These are phyloP conservation scores for Ramphastos sulfuratus DNA, from an alignment of 2,113 vertebrate species.

Conservation along the genomic window DNA sequence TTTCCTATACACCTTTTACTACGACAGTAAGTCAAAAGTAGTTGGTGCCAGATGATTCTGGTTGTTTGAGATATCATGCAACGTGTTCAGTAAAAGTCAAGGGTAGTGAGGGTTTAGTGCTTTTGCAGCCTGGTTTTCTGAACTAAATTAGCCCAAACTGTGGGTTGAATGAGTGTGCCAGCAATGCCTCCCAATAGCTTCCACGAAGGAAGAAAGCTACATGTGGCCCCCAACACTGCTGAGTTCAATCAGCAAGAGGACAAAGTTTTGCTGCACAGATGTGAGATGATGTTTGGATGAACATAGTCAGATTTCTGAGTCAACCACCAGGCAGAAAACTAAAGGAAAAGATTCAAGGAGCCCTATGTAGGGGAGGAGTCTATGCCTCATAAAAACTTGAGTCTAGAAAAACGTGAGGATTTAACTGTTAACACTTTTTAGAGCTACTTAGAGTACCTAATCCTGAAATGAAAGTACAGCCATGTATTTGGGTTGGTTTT, in stretches of 20 bases:
- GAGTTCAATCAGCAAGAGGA: accelerated
- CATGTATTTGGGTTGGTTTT: neutral
- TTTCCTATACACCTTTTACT: constrained; percentile 19
- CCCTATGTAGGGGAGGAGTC: neutral
- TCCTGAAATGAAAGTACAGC: neutral
- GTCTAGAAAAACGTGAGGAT: neutral
- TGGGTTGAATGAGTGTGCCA: neutral
- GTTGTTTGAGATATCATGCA: constrained; percentile 2
- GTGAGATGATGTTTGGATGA: accelerated
- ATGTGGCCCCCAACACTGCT: accelerated
- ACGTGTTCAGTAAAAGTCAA: neutral
- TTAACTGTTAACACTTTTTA: neutral
- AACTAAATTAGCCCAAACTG: neutral
- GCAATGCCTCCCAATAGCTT: neutral
- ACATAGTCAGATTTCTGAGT: neutral
- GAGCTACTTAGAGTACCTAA: neutral
- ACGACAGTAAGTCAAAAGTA: constrained; percentile 37
- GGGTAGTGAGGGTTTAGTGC: neutral
- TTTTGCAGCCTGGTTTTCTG: neutral
- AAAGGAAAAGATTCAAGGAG: neutral
- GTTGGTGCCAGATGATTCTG: constrained; percentile 24
- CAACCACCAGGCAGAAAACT: neutral
- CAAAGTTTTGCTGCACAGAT: neutral
- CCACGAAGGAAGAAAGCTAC: accelerated
- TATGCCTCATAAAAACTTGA: neutral